Base-by-base conservation (phyloP, 2,888 invertebrate species). In the Leucophenga montana region DNA sequence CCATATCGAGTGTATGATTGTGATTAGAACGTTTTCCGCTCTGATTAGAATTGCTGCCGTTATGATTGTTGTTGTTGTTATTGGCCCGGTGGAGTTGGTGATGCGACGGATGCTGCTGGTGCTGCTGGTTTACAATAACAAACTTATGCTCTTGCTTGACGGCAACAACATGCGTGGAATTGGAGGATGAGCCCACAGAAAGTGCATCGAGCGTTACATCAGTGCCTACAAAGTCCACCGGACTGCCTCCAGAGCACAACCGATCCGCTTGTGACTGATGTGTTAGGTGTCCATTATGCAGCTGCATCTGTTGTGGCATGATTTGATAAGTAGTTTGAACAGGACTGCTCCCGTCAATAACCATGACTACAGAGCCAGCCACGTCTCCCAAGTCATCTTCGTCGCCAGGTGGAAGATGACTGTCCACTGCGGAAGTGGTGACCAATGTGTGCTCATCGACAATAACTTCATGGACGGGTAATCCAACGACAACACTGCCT, bases 341-440 rank as follows among this genome's bases (percentile, higher is more conserved):
- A 44, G 75, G 77, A 16, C 69, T 75, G 8, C 78, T 80, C 1
- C 82, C 83, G 70, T 86, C 86, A 44, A 88, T 86, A 8, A 88
- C 87, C 86, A 89, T 88, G 5, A 86, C 86, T 48, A 88, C 84
- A 11, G 87, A 85, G 22, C 79, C 77, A 8, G 78, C 73, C 31
- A 77, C 78, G 14, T 74, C 73, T 18, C 65, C 78, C 18, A 77
- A 79, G 5, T 76, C 77, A 1, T 74, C 72, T 0, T 18, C 20
- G n/a, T 39, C 27, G 11, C 14, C 22, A 8, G 31, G 61, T 16
- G 39, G 6, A 9, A 68, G 33, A 3, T 20, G 14, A 22, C 46
- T 68, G n/a, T 71, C 67, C 61, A 73, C 62, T 3, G 72, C 68
- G 20, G 73, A 66, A 0, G 71, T 67, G 0, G 70, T 69, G 1